A percentile compares a stretch with the other conserved stretches of the same genome.
phyloP scores from a whole-genome alignment of 2,888 invertebrate genomes.

The Synergus gifuensis region DNA sequence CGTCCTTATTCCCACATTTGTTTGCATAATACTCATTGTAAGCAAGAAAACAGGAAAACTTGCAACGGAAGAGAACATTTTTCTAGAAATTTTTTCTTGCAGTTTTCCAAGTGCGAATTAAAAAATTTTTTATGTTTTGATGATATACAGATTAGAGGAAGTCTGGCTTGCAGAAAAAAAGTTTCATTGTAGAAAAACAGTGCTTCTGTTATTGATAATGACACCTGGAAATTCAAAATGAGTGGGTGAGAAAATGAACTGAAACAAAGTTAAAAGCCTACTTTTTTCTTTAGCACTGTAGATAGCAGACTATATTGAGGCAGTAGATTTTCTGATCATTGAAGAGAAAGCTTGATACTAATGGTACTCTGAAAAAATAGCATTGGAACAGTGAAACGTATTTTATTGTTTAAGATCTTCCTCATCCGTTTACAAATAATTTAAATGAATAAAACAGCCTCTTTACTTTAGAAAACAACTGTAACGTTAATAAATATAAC shows the following conservation, averaged over 20 bases:
- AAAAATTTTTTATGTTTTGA: too few relatives aligned
- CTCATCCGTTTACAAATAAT: neutral
- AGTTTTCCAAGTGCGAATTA: too few relatives aligned
- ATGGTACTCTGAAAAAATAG: neutral
- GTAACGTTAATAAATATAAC: neutral
- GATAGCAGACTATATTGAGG: neutral
- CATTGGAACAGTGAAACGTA: neutral
- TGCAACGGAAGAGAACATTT: neutral
- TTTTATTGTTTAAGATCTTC: neutral
- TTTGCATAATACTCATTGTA: neutral
- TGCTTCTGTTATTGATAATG: too few relatives aligned
- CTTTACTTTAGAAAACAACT: neutral
- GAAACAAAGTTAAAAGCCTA: too few relatives aligned
- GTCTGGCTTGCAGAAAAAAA: too few relatives aligned
- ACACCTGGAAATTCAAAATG: too few relatives aligned
- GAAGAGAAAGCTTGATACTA: neutral
- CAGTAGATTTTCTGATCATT: constrained; percentile 22
- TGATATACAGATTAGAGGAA: too few relatives aligned
- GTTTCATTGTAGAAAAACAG: too few relatives aligned
- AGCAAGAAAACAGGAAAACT: neutral
- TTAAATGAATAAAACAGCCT: neutral
- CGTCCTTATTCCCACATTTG: constrained; percentile 15
- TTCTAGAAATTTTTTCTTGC: neutral
- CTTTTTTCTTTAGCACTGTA: neutral
- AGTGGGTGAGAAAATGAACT: too few relatives aligned